Conservation (phyloP, 2,113 vertebrate species). For the Tylochromis polylepis region DNA sequence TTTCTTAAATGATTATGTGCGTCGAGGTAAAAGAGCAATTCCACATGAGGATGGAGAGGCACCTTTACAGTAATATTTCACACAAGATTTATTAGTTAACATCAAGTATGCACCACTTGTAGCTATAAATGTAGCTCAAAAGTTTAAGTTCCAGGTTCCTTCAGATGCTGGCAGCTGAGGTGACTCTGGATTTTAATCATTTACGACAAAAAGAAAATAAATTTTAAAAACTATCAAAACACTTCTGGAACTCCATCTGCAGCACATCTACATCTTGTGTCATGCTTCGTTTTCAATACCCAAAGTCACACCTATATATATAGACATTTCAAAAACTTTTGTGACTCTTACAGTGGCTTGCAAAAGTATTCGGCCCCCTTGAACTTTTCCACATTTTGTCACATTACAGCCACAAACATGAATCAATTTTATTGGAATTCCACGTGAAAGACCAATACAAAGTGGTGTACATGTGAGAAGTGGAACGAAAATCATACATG, state of each 20-base stretch:
- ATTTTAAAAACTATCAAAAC: neutral
- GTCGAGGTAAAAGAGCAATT: neutral
- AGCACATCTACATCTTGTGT: neutral
- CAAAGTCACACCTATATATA: neutral
- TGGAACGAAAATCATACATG: too few relatives aligned
- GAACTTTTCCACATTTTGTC: too few relatives aligned
- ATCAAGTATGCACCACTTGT: neutral
- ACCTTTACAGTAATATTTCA: neutral
- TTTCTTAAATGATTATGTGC: neutral
- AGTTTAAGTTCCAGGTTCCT: neutral
- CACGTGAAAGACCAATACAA: too few relatives aligned
- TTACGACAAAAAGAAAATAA: neutral
- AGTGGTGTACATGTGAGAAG: too few relatives aligned
- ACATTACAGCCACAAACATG: too few relatives aligned
- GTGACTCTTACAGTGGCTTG: too few relatives aligned
- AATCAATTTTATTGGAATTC: too few relatives aligned
- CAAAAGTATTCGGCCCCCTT: too few relatives aligned
- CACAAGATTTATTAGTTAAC: neutral
- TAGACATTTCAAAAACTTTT: neutral
- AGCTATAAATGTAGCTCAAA: neutral
- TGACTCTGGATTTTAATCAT: neutral
- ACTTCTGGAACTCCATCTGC: neutral
- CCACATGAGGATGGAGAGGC: neutral
- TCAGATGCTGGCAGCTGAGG: neutral
- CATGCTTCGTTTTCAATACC: neutral